These are phyloP conservation scores for Stigmatopora nigra DNA, from an alignment of 2,113 vertebrate genomes.

Conservation along the genomic window DNA sequence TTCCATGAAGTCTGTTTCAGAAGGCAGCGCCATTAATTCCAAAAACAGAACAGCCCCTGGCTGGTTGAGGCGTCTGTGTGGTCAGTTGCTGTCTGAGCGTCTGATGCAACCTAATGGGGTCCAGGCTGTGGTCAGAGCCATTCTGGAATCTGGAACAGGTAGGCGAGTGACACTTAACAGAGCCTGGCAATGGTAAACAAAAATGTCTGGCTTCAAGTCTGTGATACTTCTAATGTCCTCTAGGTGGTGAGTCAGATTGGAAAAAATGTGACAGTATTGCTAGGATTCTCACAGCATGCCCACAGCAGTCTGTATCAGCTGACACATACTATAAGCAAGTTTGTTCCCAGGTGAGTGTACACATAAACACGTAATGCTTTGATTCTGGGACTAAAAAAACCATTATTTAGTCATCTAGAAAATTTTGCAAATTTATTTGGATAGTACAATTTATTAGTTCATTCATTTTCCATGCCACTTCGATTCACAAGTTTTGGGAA, in stretches of 20 bases:
- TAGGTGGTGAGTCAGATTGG: constrained; percentile 80
- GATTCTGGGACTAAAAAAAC: neutral
- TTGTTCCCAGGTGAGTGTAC: constrained; percentile 83
- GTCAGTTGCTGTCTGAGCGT: constrained; percentile 84
- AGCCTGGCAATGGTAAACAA: neutral
- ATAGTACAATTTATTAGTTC: no score
- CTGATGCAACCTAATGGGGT: constrained; percentile 80
- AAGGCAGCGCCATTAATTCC: constrained; percentile 4
- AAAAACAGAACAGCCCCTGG: constrained; percentile 54
- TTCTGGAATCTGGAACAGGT: constrained; percentile 83
- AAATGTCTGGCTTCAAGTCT: neutral
- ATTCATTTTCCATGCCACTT: no score
- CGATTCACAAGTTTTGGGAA: no score
- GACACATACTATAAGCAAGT: constrained; percentile 78
- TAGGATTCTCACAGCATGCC: constrained; percentile 83
- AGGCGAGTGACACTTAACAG: constrained; percentile 3
- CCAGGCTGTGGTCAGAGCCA: constrained; percentile 81
- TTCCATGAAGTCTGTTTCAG: constrained; percentile 25
- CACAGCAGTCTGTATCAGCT: constrained; percentile 81
- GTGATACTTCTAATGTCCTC: constrained; percentile 34
- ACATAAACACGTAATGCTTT: neutral
- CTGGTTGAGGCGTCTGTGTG: constrained; percentile 86
- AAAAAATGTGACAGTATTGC: constrained; percentile 83
- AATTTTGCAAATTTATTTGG: no score
- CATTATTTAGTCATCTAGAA: neutral